Evolutionary conservation across 1,140 invertebrate species (phyloP).

Genomic region (Tachypleus tridentatus): DNA sequence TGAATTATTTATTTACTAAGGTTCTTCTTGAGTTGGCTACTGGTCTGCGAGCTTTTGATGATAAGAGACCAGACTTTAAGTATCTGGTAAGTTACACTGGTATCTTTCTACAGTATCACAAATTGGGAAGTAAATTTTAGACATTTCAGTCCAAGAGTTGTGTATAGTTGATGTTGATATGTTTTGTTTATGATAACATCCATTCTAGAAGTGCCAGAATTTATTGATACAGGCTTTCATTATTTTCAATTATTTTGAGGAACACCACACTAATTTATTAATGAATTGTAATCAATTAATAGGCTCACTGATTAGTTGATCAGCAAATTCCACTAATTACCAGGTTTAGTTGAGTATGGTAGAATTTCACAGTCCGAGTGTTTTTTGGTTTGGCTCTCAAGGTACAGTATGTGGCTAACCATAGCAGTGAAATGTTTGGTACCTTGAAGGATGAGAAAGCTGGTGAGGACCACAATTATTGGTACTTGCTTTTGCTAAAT

Average conservation of each 20-base stretch:
- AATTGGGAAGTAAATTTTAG: neutral
- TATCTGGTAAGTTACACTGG: conserved; percentile 8
- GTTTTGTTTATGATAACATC: neutral
- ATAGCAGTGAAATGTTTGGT: conserved; percentile 31
- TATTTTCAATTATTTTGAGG: neutral
- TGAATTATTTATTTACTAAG: conserved; percentile 19
- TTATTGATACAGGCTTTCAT: neutral
- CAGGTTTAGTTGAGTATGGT: no score
- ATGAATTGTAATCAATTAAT: no score
- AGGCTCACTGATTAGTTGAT: no score
- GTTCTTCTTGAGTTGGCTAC: conserved; percentile 73
- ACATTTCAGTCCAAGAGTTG: neutral
- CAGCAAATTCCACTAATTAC: no score
- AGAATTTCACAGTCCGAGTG: neutral
- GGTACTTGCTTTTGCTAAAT: conserved; percentile 42
- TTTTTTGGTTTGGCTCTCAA: conserved; percentile 29
- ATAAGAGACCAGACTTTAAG: conserved; percentile 26
- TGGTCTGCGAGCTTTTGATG: conserved; percentile 50
- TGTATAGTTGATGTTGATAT: neutral
- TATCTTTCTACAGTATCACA: neutral
- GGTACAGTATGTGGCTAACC: conserved; percentile 46
- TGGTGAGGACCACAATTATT: conserved; percentile 36
- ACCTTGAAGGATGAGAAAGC: conserved; percentile 42
- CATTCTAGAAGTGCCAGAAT: no score
- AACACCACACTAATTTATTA: neutral